Evolutionary conservation across 2,797 vertebrate genomes (phyloP).

Genomic region (Trachops cirrhosus): DNA sequence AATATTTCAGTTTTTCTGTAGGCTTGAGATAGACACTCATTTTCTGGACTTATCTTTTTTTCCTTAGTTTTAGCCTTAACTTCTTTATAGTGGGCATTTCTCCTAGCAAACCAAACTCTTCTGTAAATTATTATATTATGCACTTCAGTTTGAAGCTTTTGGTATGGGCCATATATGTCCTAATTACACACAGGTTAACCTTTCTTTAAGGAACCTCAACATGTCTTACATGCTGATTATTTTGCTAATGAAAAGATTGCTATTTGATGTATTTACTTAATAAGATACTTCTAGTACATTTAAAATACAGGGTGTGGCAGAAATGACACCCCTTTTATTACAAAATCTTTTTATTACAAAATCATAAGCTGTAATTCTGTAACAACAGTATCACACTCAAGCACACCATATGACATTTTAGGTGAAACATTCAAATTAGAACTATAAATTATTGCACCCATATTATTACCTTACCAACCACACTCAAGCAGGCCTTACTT

Average conservation of each 20-base stretch:
- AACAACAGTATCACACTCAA: no score
- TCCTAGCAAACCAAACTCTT: neutral
- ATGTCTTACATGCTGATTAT: neutral
- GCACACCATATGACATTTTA: no score
- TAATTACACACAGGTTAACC: neutral
- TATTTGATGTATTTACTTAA: neutral
- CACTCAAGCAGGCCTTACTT: no score
- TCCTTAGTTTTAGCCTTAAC: neutral
- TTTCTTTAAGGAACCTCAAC: neutral
- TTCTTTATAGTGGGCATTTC: neutral
- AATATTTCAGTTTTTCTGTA: neutral
- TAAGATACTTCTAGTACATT: neutral
- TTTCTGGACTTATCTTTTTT: neutral
- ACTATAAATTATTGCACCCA: no score
- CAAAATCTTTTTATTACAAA: no score
- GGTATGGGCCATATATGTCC: neutral
- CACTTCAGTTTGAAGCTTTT: neutral
- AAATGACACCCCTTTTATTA: no score
- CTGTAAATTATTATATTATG: neutral
- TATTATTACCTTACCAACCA: no score
- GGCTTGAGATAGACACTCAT: neutral
- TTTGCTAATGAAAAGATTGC: neutral
- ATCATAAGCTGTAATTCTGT: no score
- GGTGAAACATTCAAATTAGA: no score
- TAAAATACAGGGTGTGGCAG: neutral